Evolutionary conservation across 2,797 vertebrate species (phyloP).

Genomic region (Sardinella longiceps): DNA sequence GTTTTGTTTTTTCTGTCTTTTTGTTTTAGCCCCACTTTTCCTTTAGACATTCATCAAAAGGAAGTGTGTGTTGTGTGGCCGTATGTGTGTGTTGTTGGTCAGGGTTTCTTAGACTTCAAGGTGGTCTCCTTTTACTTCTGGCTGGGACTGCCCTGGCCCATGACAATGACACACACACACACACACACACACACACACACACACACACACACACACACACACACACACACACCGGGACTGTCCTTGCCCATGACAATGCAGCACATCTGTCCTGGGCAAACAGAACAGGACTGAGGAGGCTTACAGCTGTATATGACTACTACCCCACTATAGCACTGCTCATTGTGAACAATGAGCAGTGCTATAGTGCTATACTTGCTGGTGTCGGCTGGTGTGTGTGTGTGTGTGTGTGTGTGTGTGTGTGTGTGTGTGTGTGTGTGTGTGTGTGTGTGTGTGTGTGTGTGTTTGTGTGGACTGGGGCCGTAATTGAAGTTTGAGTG

Average conservation of each 20-base stretch:
- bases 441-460: too few relatives aligned
- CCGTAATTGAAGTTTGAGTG: slow-evolving; percentile 34
- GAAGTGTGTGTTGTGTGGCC: background rate
- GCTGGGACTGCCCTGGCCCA: slow-evolving; percentile 28
- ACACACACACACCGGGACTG: too few relatives aligned
- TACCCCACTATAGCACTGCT: background rate
- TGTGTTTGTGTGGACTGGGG: too few relatives aligned
- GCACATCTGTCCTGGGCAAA: slow-evolving; percentile 49
- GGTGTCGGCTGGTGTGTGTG: slow-evolving; percentile 3
- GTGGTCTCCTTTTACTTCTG: slow-evolving; percentile 23
- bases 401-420: too few relatives aligned
- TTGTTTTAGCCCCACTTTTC: background rate
- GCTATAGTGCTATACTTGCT: background rate
- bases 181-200: too few relatives aligned
- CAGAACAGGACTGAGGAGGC: background rate
- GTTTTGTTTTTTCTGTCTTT: background rate
- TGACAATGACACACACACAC: too few relatives aligned
- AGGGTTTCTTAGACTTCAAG: slow-evolving; percentile 34
- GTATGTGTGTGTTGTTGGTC: slow-evolving; percentile 24
- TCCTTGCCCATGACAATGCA: slow-evolving; percentile 45
- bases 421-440: too few relatives aligned
- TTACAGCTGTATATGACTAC: slow-evolving; percentile 44
- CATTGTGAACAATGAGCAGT: slow-evolving; percentile 29
- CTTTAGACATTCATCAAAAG: background rate
- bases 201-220: too few relatives aligned